phyloP scores from a whole-genome alignment of 2,113 vertebrate species.

The Apistogramma diplotaenia region DNA sequence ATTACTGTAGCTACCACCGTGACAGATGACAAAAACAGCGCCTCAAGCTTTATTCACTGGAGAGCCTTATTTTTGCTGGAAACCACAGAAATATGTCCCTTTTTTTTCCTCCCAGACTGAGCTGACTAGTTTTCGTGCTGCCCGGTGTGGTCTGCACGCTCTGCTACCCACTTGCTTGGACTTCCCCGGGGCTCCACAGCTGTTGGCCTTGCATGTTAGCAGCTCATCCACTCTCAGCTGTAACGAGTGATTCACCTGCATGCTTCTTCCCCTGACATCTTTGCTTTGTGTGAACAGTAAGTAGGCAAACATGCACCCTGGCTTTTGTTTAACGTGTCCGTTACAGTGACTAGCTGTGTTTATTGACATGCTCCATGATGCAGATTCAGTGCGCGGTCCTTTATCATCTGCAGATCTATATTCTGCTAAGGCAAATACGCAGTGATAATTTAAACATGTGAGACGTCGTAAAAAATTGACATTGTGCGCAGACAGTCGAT shows the following conservation, averaged over 20 bases:
- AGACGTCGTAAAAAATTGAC: conserved; percentile 1
- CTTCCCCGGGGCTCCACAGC: conserved; percentile 55
- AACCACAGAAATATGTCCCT: background rate
- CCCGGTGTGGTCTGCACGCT: background rate
- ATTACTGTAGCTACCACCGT: no score
- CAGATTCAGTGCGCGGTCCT: background rate
- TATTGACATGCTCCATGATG: background rate
- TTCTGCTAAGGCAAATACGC: background rate
- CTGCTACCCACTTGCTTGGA: conserved; percentile 32
- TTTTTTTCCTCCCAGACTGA: background rate
- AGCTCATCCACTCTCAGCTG: conserved; percentile 62
- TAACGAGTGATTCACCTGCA: conserved; percentile 74
- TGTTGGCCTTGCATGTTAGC: conserved; percentile 68
- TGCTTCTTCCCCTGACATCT: conserved; percentile 61
- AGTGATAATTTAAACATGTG: background rate
- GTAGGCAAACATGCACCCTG: conserved; percentile 41
- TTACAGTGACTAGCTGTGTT: conserved; percentile 11
- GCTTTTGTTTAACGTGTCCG: conserved; percentile 41
- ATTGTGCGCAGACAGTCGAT: conserved; percentile 21
- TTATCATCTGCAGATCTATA: conserved; percentile 20
- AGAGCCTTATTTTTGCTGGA: background rate
- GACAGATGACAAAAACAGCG: background rate
- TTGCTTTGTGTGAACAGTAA: conserved; percentile 55
- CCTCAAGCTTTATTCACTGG: background rate
- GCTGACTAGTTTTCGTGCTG: background rate